Evolutionary conservation across 1,140 invertebrate genomes (phyloP), one percentile per base, ranked within the genome.

Genomic region (Diorhabda sublineata): DNA sequence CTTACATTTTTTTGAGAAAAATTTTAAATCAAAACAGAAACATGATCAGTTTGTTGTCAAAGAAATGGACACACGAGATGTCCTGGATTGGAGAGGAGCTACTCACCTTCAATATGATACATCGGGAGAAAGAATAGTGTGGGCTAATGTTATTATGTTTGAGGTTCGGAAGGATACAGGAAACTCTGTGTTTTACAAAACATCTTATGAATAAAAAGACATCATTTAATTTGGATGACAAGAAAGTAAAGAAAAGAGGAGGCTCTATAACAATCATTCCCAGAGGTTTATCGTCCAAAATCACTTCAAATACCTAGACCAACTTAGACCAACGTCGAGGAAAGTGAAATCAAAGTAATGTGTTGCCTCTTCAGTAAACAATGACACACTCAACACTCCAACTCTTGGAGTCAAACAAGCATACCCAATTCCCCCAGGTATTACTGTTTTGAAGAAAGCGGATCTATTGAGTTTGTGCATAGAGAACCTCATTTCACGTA

Each of bases 391-490:
- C 56, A 57, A 57, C 56, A 57, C 26, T 26, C 26, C 26, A 26
- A 26, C 26, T 26, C 26, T 26, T 26, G 1, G 26, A 26, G 26
- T 26, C 26, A 26, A 26, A 26, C 26, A 26, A 26, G 26, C 26
- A 26, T 26, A 26, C 1, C 26, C 26, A 26, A 57, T 57, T 57
- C 56, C 56, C 56, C 56, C 56, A 57, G 56, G 56, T 57, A 5
- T 57, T n/a, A 57, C 56, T 57, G 56, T 57, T 57, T 57, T 57
- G 56, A 57, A 57, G 56, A 57, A 57, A 57, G 56, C 56, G 56
- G 56, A 57, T 57, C 56, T 57, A 57, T 11, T 57, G 56, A 57
- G 56, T 57, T 57, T 57, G 56, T 57, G 56, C 56, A 57, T 8
- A 11, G 56, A 57, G 56, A 57, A 57, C 56, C 56, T 57, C 56